Evolutionary conservation across 2,797 vertebrate genomes (phyloP), one percentile per base, ranked within the genome.

Genomic region (Sphenopsis melanotis): DNA sequence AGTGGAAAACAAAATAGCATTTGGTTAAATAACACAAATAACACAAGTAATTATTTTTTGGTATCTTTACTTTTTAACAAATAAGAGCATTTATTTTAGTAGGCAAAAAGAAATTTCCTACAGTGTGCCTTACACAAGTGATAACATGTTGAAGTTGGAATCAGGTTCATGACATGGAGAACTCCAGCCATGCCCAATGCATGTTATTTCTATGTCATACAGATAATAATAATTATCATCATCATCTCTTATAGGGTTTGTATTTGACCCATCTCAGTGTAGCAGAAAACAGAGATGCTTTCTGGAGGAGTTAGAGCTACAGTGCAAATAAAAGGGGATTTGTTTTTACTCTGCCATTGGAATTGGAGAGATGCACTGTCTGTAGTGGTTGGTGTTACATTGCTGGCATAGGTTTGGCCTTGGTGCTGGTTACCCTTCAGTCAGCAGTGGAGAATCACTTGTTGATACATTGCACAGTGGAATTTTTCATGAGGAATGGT

Each of bases 161-260:
- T 55, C 30, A 23, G 46, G 24, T 39, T 64, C 0, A 0, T 80
- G 42, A 49, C 19, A 6, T 4, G 27, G 59, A 53, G 52, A 65
- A 39, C 13, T 37, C 37, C 19, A 61, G 15, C 55, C 8, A 9
- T 57, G 46, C 29, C n/a, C 65, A 30, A 41, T 19, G 21, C 9
- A 3, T 6, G 9, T 37, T 65, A 5, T 46, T 75, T 55, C 13
- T 1, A 0, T 79, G 36, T 69, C 61, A 56, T 4, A 29, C 23
- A 16, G 15, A 8, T 69, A 5, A 30, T 34, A 22, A 46, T 24
- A 11, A 36, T 39, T 10, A 37, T 55, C 14, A 69, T 27, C 12
- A 37, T 63, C 16, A 17, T 61, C 29, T 61, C 15, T n/a, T 41
- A 0, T 14, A 37, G 11, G 7, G 16, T 4, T 32, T 46, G 13